Percentiles rank a stretch among this genome's conserved stretches.
Evolutionary conservation across 2,797 vertebrate species (phyloP).

Genomic region (Otolemur crassicaudatus): DNA sequence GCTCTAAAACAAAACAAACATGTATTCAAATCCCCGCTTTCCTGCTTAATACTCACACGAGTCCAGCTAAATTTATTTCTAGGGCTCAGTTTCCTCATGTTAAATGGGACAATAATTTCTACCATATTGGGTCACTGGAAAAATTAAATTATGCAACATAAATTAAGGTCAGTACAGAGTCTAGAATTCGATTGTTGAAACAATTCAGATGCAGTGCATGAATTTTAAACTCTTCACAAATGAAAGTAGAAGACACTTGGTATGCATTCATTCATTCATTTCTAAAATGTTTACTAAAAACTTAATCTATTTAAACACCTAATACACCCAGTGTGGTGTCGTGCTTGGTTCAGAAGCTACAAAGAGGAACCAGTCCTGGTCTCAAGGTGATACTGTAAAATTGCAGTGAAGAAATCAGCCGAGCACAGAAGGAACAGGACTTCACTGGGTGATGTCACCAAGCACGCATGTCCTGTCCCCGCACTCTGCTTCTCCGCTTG

Average conservation of each 20-base stretch:
- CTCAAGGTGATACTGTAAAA: background rate
- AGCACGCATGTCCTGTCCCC: background rate
- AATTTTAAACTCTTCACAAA: constrained; percentile 35
- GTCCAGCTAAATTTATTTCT: constrained; percentile 1
- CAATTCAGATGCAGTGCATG: background rate
- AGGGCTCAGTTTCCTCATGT: constrained; percentile 2
- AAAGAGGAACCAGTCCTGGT: background rate
- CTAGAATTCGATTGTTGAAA: constrained; percentile 41
- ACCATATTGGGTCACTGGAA: background rate
- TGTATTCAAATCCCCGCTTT: background rate
- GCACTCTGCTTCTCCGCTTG: background rate
- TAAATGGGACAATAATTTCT: constrained; percentile 31
- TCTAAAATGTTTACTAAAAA: background rate
- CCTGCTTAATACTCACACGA: background rate
- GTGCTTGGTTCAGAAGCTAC: background rate
- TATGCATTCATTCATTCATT: background rate
- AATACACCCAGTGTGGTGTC: background rate
- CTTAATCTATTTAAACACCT: background rate
- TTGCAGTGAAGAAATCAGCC: background rate
- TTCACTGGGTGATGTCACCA: background rate
- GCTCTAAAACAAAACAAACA: background rate
- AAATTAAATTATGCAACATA: constrained; percentile 35
- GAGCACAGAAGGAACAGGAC: background rate
- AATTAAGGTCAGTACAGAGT: background rate
- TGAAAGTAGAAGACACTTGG: background rate